Evolutionary conservation across 2,113 vertebrate species (phyloP).

Genomic region (Saguinus midas): DNA sequence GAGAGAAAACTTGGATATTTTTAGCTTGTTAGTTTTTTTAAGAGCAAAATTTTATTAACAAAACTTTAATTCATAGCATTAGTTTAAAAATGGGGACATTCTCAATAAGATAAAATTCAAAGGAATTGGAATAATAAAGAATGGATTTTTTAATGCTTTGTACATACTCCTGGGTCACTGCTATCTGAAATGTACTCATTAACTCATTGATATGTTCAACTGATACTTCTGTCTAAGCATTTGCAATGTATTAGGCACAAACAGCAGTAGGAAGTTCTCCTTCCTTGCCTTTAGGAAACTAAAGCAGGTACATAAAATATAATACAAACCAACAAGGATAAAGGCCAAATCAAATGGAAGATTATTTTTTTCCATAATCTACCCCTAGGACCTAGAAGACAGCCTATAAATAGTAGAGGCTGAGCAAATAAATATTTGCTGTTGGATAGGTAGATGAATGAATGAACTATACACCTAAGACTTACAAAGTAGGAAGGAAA

Average conservation of each 20-base stretch:
- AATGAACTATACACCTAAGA: background rate
- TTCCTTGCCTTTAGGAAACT: background rate
- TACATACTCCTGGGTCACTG: background rate
- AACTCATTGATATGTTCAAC: background rate
- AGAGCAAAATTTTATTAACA: background rate
- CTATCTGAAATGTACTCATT: background rate
- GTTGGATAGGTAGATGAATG: background rate
- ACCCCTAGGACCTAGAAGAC: background rate
- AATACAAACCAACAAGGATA: background rate
- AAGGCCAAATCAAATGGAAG: background rate
- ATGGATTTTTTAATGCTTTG: background rate
- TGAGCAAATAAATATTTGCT: background rate
- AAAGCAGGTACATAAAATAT: background rate
- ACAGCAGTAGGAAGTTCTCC: background rate
- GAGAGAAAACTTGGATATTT: background rate
- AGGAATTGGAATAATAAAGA: background rate
- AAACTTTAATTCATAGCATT: background rate
- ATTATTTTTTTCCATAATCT: background rate
- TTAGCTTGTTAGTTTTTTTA: background rate
- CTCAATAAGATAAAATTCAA: slow-evolving; percentile 10
- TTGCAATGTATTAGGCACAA: background rate
- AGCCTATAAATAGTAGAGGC: background rate
- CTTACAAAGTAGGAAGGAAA: background rate
- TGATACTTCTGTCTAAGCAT: background rate
- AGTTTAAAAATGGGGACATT: background rate